Evolutionary conservation across 2,888 invertebrate genomes (phyloP).

Genomic region (Sylvicola cinctus): DNA sequence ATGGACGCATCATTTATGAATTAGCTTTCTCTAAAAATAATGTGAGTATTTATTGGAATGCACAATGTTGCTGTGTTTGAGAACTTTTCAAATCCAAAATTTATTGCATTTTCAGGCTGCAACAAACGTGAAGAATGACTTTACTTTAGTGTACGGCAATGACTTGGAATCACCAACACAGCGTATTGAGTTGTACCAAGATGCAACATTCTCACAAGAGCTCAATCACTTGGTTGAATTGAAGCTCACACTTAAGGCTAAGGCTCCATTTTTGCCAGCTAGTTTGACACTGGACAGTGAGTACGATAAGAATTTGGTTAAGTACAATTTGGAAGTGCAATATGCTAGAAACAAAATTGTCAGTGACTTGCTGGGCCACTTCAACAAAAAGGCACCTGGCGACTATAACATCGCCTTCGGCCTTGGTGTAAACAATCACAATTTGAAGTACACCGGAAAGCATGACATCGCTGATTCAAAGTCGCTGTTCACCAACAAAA

Average conservation of each 20-base stretch:
- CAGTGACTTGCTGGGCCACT: slow-evolving; percentile 26
- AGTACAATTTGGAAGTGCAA: slow-evolving; percentile 32
- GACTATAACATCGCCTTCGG: slow-evolving; percentile 37
- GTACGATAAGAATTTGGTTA: slow-evolving; percentile 31
- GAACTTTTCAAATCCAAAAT: too few relatives aligned
- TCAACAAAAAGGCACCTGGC: slow-evolving; percentile 19
- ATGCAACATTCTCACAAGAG: slow-evolving; percentile 4
- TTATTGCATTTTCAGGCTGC: not conserved
- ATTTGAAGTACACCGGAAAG: slow-evolving; percentile 15
- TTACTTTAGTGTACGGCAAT: slow-evolving; percentile 37
- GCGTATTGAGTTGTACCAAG: slow-evolving; percentile 14
- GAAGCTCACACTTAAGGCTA: too few relatives aligned
- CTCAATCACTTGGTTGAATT: not conserved
- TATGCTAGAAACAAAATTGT: slow-evolving; percentile 36
- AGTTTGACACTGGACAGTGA: slow-evolving; percentile 30
- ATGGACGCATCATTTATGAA: slow-evolving; percentile 5
- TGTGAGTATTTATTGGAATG: slow-evolving; percentile 1
- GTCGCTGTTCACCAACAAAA: slow-evolving; percentile 13
- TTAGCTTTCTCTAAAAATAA: slow-evolving; percentile 1
- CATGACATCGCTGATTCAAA: slow-evolving; percentile 21
- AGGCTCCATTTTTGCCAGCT: slow-evolving; percentile 1
- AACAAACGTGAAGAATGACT: slow-evolving; percentile 19
- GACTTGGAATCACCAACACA: slow-evolving; percentile 35
- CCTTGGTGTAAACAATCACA: slow-evolving; percentile 24
- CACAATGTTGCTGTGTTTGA: too few relatives aligned